phyloP scores from a whole-genome alignment of 2,888 invertebrate species.

The Cataglyphis livida region DNA sequence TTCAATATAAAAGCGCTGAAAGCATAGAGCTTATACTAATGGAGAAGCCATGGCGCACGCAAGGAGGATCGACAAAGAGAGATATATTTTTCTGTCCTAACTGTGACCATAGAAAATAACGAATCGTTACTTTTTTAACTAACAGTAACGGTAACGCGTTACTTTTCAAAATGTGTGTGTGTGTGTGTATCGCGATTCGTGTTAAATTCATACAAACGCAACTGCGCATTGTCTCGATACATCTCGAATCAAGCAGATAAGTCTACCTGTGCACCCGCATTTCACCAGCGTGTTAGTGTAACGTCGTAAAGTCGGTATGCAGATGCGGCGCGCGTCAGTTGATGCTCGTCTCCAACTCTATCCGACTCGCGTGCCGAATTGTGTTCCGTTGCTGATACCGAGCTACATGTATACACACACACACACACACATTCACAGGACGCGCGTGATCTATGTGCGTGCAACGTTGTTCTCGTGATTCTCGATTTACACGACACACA shows the following conservation, averaged over 20 bases:
- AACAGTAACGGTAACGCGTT: too few species aligned
- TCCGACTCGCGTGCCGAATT: slow-evolving; percentile 43
- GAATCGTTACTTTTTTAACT: too few species aligned
- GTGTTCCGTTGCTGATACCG: slow-evolving; percentile 34
- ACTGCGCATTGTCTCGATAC: neutral
- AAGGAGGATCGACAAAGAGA: too few species aligned
- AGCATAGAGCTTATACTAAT: too few species aligned
- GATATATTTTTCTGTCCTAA: too few species aligned
- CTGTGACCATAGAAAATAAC: too few species aligned
- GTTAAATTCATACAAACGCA: slow-evolving; percentile 20
- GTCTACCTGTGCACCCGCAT: neutral
- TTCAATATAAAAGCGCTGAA: too few species aligned
- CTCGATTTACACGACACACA: slow-evolving; percentile 47
- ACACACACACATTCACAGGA: neutral
- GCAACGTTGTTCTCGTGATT: slow-evolving; percentile 43
- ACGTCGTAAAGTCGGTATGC: slow-evolving; percentile 16
- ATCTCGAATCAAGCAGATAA: slow-evolving; percentile 12
- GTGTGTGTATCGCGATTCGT: neutral
- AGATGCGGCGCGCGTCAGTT: neutral
- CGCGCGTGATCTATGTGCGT: slow-evolving; percentile 33
- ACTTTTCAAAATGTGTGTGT: too few species aligned
- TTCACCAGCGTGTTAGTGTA: neutral
- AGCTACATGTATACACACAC: neutral
- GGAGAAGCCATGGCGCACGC: too few species aligned
- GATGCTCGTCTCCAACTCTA: slow-evolving; percentile 13